A percentile compares a stretch with the other conserved stretches of the same genome.
Conservation (phyloP, 2,113 vertebrate species). For the Apteryx mantelli region DNA sequence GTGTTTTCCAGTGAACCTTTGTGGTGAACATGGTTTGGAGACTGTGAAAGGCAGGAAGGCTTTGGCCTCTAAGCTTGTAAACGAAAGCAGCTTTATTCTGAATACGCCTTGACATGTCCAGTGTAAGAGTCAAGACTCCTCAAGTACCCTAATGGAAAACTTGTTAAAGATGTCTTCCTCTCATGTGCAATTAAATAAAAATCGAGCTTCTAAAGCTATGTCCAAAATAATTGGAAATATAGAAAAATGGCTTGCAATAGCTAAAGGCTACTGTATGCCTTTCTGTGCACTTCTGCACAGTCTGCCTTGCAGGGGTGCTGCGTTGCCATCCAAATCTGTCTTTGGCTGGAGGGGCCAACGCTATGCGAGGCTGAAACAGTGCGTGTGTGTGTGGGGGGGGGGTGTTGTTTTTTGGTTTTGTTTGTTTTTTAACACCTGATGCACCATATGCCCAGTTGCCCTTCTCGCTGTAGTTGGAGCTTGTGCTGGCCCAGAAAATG, state of each 20-base stretch:
- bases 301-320: not conserved
- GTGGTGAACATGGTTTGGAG: not conserved
- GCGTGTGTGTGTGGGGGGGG: too few relatives aligned
- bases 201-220: not conserved
- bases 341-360: not conserved
- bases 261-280: not conserved
- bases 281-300: not conserved
- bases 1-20: not conserved
- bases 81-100: not conserved
- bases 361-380: not conserved
- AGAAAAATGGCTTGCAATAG: not conserved
- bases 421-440: not conserved
- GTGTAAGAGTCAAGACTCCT: not conserved
- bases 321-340: not conserved
- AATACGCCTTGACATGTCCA: not conserved
- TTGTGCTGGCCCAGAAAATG: not conserved
- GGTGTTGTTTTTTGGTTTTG: too few relatives aligned
- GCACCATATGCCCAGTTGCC: rapidly evolving
- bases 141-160: not conserved
- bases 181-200: not conserved
- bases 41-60: slow-evolving; percentile 1
- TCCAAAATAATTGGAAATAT: not conserved
- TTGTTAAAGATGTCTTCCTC: not conserved
- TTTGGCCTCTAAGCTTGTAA: not conserved
- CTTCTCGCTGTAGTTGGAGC: not conserved